These are phyloP conservation scores for Xenopus laevis DNA, from an alignment of 2,113 vertebrate genomes.

Conservation along the genomic window DNA sequence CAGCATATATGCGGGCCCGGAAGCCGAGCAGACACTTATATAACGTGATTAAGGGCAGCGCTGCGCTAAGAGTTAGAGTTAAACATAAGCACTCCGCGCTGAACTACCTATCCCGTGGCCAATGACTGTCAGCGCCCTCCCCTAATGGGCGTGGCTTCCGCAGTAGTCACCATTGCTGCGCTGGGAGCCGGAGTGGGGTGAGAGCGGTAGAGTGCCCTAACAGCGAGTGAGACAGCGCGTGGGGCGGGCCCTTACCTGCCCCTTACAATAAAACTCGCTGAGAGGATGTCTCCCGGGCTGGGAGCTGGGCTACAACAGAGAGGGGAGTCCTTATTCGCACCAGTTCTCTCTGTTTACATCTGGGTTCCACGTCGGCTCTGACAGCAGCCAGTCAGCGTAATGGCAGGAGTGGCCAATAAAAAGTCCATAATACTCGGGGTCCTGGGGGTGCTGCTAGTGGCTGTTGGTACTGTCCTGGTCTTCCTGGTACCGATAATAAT, in stretches of 20 bases:
- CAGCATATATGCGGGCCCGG: no score
- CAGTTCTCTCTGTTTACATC: background rate
- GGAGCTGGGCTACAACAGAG: background rate
- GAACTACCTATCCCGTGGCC: no score
- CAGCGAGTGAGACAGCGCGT: background rate
- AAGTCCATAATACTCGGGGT: conserved; percentile 54
- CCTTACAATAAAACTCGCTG: conserved; percentile 21
- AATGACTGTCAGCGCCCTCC: background rate
- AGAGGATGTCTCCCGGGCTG: conserved; percentile 23
- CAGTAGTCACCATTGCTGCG: background rate
- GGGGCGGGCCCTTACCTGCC: conserved; percentile 23
- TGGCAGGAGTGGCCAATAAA: background rate
- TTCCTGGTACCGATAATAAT: conserved; percentile 63
- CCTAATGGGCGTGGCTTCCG: background rate
- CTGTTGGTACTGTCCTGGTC: conserved; percentile 58
- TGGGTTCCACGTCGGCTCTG: no score
- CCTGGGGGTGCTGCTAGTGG: conserved; percentile 48
- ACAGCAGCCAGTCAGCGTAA: background rate
- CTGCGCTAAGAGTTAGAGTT: no score
- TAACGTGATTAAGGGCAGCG: no score
- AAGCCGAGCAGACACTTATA: no score
- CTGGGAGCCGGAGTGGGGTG: conserved; percentile 19
- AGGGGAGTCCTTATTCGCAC: background rate
- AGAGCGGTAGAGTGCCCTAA: background rate
- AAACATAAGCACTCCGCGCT: no score